phyloP scores from a whole-genome alignment of 2,113 vertebrate genomes.

The Chloropsis cyanopogon region DNA sequence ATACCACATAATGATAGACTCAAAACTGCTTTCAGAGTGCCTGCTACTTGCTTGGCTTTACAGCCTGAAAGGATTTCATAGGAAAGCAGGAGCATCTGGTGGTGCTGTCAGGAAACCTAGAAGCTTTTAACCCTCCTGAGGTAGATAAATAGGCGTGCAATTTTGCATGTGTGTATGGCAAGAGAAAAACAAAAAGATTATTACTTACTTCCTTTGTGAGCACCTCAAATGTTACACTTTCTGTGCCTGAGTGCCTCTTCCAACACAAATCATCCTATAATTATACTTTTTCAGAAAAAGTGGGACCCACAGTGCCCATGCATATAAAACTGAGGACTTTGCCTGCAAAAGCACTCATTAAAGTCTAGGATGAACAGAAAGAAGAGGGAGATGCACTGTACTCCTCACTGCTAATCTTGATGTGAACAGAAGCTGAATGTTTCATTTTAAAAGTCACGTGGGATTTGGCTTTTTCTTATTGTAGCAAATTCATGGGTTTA shows the following conservation, averaged over 20 bases:
- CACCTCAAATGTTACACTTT: not conserved
- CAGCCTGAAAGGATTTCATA: not conserved
- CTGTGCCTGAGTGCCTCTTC: not conserved
- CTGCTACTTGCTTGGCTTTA: constrained; percentile 43
- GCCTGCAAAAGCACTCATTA: not conserved
- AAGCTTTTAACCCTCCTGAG: not conserved
- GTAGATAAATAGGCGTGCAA: not conserved
- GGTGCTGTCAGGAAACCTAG: constrained; percentile 16
- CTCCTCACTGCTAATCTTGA: not conserved
- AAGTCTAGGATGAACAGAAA: not conserved
- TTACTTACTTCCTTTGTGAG: not conserved
- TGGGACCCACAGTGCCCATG: not conserved
- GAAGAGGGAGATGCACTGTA: not conserved
- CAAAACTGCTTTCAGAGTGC: constrained; percentile 32
- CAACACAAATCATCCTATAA: not conserved
- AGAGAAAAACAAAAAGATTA: not conserved
- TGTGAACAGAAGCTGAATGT: not conserved
- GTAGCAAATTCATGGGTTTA: not conserved
- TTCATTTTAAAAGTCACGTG: not conserved
- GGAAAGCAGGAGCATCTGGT: constrained; percentile 47
- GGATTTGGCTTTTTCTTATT: not conserved
- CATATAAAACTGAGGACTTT: not conserved
- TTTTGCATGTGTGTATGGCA: not conserved
- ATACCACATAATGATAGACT: not conserved
- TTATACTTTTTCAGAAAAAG: not conserved